These are phyloP conservation scores for Microtus richardsoni DNA, from an alignment of 2,113 vertebrate genomes.

Conservation along the genomic window DNA sequence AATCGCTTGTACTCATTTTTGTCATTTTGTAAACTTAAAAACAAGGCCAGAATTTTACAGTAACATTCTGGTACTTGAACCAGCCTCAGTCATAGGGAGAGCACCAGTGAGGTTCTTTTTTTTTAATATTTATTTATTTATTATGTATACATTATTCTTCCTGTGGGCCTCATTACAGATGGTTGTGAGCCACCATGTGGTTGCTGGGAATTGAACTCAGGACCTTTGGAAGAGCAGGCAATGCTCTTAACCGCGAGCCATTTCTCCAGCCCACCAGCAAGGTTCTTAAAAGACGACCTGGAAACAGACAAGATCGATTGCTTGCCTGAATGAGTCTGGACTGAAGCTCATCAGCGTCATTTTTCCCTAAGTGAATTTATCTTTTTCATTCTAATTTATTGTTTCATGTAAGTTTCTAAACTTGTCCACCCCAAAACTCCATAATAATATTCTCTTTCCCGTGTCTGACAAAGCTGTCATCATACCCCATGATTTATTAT, in stretches of 20 bases:
- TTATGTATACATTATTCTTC: no score
- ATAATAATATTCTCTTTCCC: background rate
- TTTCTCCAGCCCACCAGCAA: no score
- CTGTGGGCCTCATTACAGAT: no score
- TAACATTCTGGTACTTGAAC: background rate
- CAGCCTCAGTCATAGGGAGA: background rate
- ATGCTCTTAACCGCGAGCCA: no score
- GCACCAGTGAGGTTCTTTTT: background rate
- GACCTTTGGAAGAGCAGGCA: no score
- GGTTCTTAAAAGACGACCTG: background rate
- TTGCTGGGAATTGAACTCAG: no score
- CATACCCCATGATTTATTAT: background rate
- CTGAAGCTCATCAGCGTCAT: background rate
- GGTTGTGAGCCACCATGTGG: no score
- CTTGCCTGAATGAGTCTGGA: background rate
- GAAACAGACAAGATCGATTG: background rate
- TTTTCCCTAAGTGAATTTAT: background rate
- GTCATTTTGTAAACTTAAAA: background rate
- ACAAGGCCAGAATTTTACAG: background rate
- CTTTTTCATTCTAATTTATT: conserved; percentile 28
- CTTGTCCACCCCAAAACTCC: background rate
- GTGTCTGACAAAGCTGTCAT: background rate
- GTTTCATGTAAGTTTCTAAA: conserved; percentile 17
- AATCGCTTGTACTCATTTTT: conserved; percentile 15
- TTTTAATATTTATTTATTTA: no score